Evolutionary conservation across 2,888 invertebrate species (phyloP).

Genomic region (Morpho achilles): DNA sequence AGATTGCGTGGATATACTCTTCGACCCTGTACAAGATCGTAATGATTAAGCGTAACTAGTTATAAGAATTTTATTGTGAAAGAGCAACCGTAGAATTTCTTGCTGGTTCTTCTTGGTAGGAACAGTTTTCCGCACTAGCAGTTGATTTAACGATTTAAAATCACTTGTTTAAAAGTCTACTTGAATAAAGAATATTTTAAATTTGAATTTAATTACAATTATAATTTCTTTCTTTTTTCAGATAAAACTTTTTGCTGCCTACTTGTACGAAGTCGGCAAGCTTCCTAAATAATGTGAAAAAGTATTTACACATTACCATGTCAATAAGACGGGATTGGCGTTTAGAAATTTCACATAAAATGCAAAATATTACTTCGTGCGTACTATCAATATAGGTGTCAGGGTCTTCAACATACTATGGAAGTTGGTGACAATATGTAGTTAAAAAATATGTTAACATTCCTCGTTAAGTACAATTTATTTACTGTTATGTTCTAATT

Average conservation of each 20-base stretch:
- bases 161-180: too few relatives aligned
- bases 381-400: background rate
- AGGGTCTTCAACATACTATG: slow-evolving; percentile 1
- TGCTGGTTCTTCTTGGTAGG: too few relatives aligned
- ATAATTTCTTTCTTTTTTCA: slow-evolving; percentile 68
- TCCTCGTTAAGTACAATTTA: slow-evolving; percentile 16
- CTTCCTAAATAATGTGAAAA: slow-evolving; percentile 47
- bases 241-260: slow-evolving; percentile 95
- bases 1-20: too few relatives aligned
- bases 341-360: background rate
- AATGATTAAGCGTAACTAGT: too few relatives aligned
- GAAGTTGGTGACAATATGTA: background rate
- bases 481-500: background rate
- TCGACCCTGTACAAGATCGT: too few relatives aligned
- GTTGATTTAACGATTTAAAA: too few relatives aligned
- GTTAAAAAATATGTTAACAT: slow-evolving; percentile 11
- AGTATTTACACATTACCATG: too few relatives aligned
- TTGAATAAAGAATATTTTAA: too few relatives aligned
- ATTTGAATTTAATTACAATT: background rate
- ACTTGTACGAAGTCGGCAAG: slow-evolving; percentile 88
- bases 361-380: background rate
- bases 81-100: too few relatives aligned
- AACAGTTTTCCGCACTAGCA: too few relatives aligned
- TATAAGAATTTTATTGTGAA: too few relatives aligned
- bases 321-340: too few relatives aligned